Evolutionary conservation across 2,888 invertebrate species (phyloP), one percentile per base, ranked within the genome.

Genomic region (Eurytoma californica): DNA sequence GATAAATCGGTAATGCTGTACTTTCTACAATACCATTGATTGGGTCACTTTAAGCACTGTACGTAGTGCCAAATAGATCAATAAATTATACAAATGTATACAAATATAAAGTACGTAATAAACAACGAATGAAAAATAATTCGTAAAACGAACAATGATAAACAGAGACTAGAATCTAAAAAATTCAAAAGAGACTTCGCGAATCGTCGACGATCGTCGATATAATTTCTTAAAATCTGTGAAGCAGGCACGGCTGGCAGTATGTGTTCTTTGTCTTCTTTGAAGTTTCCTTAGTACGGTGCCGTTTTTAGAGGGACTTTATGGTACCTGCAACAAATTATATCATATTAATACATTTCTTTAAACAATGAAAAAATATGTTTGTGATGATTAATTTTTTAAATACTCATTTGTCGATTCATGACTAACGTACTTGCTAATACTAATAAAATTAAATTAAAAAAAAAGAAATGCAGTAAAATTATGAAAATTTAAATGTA

Each of bases 301-400:
- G 87, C 87, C 72, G 88, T 86, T 82, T 88, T 88, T 30, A 87
- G 69, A 18, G 85, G 83, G 76, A 84, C 85, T 82, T 88, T 88
- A 14, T 87, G 87, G 82, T 89, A 89, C 87, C 89, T 90, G 80
- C 30, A 87, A 86, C 5, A 7, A 7, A 39, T 24, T 24, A 2
- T 24, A 24, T 24, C 1, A 24, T 24, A 39, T 39, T 39, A 39
- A 39, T 39, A 39, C 3, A 30, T 39, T 39, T 39, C 0, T 39
- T 7, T 39, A 39, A 3, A 39, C 3, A 39, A 39, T 39, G 39
- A 4, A 39, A 39, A 30, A 3, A 4, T n/a, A n/a, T n/a, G n/a
- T n/a, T n/a, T n/a, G n/a, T n/a, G n/a, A n/a, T n/a, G n/a, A n/a
- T n/a, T n/a, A n/a, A n/a, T n/a, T n/a, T n/a, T n/a, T n/a, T n/a